Evolutionary conservation across 2,888 invertebrate species (phyloP).

Genomic region (Halocaridina rubra): DNA sequence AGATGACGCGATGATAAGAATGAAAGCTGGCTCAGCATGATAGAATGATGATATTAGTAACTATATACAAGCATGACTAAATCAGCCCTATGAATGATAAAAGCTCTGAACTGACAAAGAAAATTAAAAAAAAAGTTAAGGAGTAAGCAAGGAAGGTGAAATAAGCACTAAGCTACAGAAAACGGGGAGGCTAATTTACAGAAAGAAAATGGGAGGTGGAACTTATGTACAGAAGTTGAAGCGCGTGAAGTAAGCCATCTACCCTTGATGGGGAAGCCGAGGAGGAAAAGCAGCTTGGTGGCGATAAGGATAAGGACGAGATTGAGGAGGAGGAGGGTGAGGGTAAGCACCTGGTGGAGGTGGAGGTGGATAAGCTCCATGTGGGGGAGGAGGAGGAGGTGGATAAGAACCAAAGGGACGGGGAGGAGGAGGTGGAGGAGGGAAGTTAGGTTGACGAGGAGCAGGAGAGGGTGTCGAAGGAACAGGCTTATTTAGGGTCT

Average conservation of each 20-base stretch:
- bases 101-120: background rate
- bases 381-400: background rate
- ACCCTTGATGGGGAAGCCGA: background rate
- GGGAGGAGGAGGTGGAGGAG: background rate
- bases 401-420: background rate
- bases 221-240: too few species aligned
- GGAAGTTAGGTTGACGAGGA: slow-evolving; percentile 18
- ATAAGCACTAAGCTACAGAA: background rate
- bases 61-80: background rate
- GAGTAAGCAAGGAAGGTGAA: background rate
- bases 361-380: background rate
- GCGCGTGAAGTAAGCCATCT: background rate
- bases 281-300: too few species aligned
- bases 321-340: slow-evolving; percentile 9
- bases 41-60: background rate
- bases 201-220: background rate
- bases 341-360: background rate
- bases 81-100: background rate
- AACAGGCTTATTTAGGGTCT: background rate
- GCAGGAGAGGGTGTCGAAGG: background rate
- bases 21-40: background rate
- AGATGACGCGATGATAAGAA: too few species aligned
- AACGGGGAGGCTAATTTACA: background rate
- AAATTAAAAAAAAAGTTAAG: background rate
- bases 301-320: background rate